These are phyloP conservation scores for Ptychadena robeensis DNA, from an alignment of 2,797 vertebrate genomes.

Conservation along the genomic window DNA sequence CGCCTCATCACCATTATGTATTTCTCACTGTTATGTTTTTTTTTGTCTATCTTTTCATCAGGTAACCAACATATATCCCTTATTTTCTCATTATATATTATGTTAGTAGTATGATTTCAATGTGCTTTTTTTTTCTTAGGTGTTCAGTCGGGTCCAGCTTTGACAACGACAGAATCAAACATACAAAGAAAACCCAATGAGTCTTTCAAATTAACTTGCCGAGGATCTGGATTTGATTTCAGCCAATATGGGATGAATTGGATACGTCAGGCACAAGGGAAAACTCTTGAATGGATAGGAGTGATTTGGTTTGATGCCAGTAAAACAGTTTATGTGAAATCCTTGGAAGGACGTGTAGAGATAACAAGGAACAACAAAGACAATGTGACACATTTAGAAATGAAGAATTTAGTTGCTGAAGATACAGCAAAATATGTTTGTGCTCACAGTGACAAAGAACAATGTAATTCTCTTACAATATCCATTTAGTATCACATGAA, in stretches of 20 bases:
- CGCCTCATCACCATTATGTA: no score
- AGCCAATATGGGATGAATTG: neutral
- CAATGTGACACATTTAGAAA: constrained; percentile 3
- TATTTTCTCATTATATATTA: no score
- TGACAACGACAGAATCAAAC: constrained; percentile 19
- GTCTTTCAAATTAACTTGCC: constrained; percentile 27
- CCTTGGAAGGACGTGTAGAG: constrained; percentile 32
- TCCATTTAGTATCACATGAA: neutral
- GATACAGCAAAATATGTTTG: constrained; percentile 57
- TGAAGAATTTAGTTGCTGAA: constrained; percentile 18
- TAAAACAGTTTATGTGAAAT: neutral
- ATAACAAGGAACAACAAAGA: constrained; percentile 29
- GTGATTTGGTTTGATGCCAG: neutral
- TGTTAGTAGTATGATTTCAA: no score
- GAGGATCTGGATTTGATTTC: constrained; percentile 29
- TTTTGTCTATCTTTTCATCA: no score
- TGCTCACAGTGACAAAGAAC: constrained; percentile 30
- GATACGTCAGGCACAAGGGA: constrained; percentile 13
- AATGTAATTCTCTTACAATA: constrained; percentile 5
- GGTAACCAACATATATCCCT: no score
- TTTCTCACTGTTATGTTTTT: no score
- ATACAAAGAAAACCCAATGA: constrained; percentile 22
- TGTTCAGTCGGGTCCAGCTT: neutral
- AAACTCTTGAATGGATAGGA: constrained; percentile 17
- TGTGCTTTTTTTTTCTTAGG: constrained; percentile 5